A percentile compares a stretch with the other conserved stretches of the same genome.
Evolutionary conservation across 2,113 vertebrate genomes (phyloP).

Genomic region (Cnemophilus loriae): DNA sequence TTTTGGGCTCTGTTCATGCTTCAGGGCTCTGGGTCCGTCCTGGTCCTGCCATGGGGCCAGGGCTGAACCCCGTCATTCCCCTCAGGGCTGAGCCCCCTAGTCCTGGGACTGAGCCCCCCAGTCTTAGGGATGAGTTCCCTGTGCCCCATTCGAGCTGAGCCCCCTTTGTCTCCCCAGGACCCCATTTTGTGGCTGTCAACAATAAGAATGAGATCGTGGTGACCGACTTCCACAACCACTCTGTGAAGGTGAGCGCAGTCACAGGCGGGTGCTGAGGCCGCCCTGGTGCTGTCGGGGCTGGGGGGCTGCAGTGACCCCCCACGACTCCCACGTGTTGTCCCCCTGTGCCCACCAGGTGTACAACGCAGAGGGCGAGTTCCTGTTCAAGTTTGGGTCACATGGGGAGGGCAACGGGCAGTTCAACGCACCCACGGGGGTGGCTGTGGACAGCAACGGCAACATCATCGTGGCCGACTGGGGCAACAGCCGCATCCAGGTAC

Average conservation of each 20-base stretch:
- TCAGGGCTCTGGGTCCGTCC: neutral
- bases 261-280: neutral
- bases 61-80: neutral
- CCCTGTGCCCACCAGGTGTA: slow-evolving; percentile 78
- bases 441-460: slow-evolving; percentile 90
- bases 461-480: slow-evolving; percentile 98
- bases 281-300: neutral
- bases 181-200: slow-evolving; percentile 96
- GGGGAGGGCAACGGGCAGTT: slow-evolving; percentile 97
- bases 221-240: slow-evolving; percentile 97
- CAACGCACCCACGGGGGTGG: slow-evolving; percentile 93
- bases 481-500: slow-evolving; percentile 95
- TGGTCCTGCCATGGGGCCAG: neutral
- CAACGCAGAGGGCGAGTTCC: slow-evolving; percentile 93
- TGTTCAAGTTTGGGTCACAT: slow-evolving; percentile 97
- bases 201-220: slow-evolving; percentile 98
- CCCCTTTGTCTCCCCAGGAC: slow-evolving; percentile 72
- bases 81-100: neutral
- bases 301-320: neutral
- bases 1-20: neutral
- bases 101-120: too few relatives aligned
- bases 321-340: neutral
- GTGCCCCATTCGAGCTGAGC: neutral
- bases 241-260: slow-evolving; percentile 84
- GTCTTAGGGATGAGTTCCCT: neutral